Base-by-base conservation (phyloP, 1,140 invertebrate genomes). In the Melitaea cinxia region DNA sequence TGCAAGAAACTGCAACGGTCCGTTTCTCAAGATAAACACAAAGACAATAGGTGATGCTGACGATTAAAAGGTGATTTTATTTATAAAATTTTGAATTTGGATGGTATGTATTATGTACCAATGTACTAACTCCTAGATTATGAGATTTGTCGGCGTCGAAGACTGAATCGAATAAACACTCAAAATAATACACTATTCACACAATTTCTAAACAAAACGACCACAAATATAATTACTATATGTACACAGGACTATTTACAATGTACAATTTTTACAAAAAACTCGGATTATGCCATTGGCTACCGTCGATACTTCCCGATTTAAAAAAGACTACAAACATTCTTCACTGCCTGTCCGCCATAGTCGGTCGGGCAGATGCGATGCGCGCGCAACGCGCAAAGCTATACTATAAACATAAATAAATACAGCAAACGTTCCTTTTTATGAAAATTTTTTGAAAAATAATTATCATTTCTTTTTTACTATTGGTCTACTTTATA, bases 181-280 rank as follows among this genome's bases (percentile, higher is more conserved):
- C 78, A 88, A 91, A 89, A 85, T 85, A 89, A 82, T 87, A 91
- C 88, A 91, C 88, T 91, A 91, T 91, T 91, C 85, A 91, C 88
- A 91, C 85, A 91, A 89, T 88, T 88, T 83, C 78, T 85, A 89
- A 90, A 85, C 84, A 87, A 88, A 88, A 85, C 81, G 83, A 86
- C 76, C 89, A 91, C 89, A 91, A 91, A 91, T 91, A 91, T 91
- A 90, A 91, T 85, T 84, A 90, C 90, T 91, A 91, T 91, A 91
- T 91, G 85, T 91, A 91, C 90, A 91, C 86, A 83, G 82, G 83
- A 91, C 89, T 91, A 91, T 91, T 91, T 91, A 91, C 90, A 91
- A 91, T 91, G 86, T 91, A 88, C 87, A 89, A 88, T 85, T 88
- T 86, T 89, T 87, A 91, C 85, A 88, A 85, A 89, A 88, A 83